phyloP scores from a whole-genome alignment of 2,113 vertebrate genomes.

The Aix galericulata region DNA sequence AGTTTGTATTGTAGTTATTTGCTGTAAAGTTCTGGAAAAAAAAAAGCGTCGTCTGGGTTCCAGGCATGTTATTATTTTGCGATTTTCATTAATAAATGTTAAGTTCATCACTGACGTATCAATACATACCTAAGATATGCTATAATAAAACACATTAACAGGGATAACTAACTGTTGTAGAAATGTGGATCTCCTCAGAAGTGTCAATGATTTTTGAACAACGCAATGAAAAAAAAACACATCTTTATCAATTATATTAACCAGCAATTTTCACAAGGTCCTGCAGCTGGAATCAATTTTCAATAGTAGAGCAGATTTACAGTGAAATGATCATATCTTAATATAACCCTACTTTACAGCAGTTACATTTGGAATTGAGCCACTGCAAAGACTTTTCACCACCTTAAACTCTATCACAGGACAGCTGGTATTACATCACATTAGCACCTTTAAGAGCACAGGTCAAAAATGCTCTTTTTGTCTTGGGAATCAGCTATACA shows the following conservation, averaged over 20 bases:
- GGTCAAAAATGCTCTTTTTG: slow-evolving; percentile 1
- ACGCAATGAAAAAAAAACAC: not conserved
- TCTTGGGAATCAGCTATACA: not conserved
- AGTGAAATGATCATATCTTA: not conserved
- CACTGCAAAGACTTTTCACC: not conserved
- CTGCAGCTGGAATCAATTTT: slow-evolving; percentile 19
- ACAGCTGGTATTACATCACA: slow-evolving; percentile 47
- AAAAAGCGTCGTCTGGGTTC: not conserved
- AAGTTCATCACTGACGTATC: not conserved
- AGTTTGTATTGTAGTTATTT: not conserved
- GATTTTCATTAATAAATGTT: not conserved
- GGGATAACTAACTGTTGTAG: not conserved
- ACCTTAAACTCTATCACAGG: not conserved
- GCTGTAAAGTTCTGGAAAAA: not conserved
- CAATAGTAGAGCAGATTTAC: not conserved
- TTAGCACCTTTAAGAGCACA: slow-evolving; percentile 38
- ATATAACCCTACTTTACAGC: not conserved
- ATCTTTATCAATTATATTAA: not conserved
- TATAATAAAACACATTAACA: not conserved
- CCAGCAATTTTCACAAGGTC: not conserved
- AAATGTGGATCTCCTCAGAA: not conserved
- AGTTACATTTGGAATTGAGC: not conserved
- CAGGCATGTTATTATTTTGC: not conserved
- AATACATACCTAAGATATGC: not conserved
- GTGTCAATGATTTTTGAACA: not conserved